Evolutionary conservation across 2,113 vertebrate genomes (phyloP), one percentile per base, ranked within the genome.

Genomic region (Crotophaga sulcirostris): DNA sequence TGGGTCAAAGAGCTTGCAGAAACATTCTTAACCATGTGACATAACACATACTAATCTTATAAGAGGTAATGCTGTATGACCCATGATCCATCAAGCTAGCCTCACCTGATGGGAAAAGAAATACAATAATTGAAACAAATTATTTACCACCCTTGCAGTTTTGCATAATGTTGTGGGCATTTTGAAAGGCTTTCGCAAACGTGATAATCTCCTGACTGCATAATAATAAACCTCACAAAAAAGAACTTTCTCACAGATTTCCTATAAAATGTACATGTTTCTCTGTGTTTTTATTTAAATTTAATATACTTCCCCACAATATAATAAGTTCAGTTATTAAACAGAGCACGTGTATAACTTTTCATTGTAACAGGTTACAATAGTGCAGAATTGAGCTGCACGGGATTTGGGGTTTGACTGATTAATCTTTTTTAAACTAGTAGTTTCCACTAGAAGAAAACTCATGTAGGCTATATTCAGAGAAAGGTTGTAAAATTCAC

Each of bases 31-130:
- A 68, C 4, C 8, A 9, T 11, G 13, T 40, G 16, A 47, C 3
- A 4, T 0, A 15, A 14, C 60, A 21, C 7, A 49, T 24, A 38
- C 28, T n/a, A 12, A 18, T 20, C 3, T 51, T n/a, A 55, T 1
- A 78, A 67, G 24, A 45, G 3, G 1, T 49, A 64, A 73, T 28
- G 4, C 21, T 67, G 4, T 42, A 54, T 67, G 38, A 40, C 7
- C 38, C 1, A 0, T 47, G 33, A 79, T 8, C 17, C 9, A 33
- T 62, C 21, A 62, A 31, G 31, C 13, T n/a, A 74, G 23, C 11
- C 4, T 54, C 38, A 6, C 6, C 7, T 45, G 42, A 51, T 16
- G 2, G 23, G 10, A 76, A 31, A 79, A 91, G 28, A 66, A 80
- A 79, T 55, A 23, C 11, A 63, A 60, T 82, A 55, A 68, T 6